Evolutionary conservation across 2,113 vertebrate genomes (phyloP).

Genomic region (Egretta garzetta): DNA sequence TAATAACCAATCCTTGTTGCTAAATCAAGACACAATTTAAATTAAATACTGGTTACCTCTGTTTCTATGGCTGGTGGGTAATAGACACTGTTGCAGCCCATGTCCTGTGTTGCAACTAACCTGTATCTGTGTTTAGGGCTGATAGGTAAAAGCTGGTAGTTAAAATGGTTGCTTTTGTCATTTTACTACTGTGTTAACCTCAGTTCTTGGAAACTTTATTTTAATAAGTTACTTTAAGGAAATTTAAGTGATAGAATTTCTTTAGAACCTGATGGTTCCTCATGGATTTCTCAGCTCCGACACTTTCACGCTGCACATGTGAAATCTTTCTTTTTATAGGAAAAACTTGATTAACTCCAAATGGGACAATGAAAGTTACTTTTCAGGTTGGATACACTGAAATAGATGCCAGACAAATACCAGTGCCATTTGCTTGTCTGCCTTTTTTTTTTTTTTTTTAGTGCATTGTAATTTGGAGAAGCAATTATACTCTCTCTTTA

Average conservation of each 20-base stretch:
- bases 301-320: not conserved
- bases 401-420: conserved; percentile 28
- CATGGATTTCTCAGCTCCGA: not conserved
- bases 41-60: not conserved
- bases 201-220: not conserved
- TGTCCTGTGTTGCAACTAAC: not conserved
- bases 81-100: not conserved
- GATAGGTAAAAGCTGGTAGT: not conserved
- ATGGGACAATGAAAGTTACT: conserved; percentile 2
- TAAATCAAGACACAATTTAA: not conserved
- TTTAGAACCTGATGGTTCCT: not conserved
- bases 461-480: conserved; percentile 17
- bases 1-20: not conserved
- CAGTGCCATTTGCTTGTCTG: conserved; percentile 4
- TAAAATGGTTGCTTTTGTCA: not conserved
- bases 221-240: not conserved
- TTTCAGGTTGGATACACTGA: conserved; percentile 22
- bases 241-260: not conserved
- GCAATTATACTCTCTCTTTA: conserved; percentile 5
- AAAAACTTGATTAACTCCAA: not conserved
- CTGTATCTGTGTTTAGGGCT: not conserved
- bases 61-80: not conserved
- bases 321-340: not conserved
- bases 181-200: not conserved
- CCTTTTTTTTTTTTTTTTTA: not conserved